A percentile compares a stretch with the other conserved stretches of the same genome.
These are phyloP conservation scores for Pristionchus maxplancki DNA, from an alignment of 2,888 invertebrate species.

Conservation along the genomic window DNA sequence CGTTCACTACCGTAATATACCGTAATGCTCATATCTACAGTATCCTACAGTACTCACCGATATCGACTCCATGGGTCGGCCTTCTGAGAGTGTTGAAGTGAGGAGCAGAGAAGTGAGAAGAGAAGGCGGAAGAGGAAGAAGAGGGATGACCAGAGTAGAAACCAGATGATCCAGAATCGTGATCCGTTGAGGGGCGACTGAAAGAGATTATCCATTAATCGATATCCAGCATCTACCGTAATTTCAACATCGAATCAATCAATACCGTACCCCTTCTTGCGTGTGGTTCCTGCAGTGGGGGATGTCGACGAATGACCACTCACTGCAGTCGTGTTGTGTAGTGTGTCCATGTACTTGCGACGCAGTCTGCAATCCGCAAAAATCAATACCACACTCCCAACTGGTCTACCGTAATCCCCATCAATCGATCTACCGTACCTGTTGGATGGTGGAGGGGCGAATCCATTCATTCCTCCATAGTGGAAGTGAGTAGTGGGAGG, in stretches of 20 bases:
- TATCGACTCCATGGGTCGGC: constrained; percentile 27
- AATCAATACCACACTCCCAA: constrained; percentile 13
- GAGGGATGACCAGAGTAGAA: constrained; percentile 50
- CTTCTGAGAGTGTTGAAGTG: constrained; percentile 52
- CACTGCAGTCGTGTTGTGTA: background rate
- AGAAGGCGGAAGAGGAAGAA: constrained; percentile 40
- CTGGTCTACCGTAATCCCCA: background rate
- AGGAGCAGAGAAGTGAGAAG: constrained; percentile 39
- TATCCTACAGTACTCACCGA: constrained; percentile 23
- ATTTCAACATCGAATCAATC: background rate
- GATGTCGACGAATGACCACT: background rate
- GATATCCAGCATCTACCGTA: background rate
- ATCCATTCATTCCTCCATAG: constrained; percentile 13
- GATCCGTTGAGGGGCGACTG: constrained; percentile 41
- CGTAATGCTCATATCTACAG: background rate
- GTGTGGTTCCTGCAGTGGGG: constrained; percentile 11
- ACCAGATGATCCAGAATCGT: constrained; percentile 49
- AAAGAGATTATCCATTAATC: background rate
- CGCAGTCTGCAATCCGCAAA: constrained; percentile 14
- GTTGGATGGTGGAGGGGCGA: constrained; percentile 49
- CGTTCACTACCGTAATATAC: background rate
- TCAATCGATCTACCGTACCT: constrained; percentile 7
- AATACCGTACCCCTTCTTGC: constrained; percentile 50
- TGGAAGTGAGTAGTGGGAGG: background rate
- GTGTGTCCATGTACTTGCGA: constrained; percentile 45